A percentile compares a stretch with the other conserved stretches of the same genome.
These are phyloP conservation scores for Trichomycterus rosablanca DNA, from an alignment of 2,113 vertebrate species.

Conservation along the genomic window DNA sequence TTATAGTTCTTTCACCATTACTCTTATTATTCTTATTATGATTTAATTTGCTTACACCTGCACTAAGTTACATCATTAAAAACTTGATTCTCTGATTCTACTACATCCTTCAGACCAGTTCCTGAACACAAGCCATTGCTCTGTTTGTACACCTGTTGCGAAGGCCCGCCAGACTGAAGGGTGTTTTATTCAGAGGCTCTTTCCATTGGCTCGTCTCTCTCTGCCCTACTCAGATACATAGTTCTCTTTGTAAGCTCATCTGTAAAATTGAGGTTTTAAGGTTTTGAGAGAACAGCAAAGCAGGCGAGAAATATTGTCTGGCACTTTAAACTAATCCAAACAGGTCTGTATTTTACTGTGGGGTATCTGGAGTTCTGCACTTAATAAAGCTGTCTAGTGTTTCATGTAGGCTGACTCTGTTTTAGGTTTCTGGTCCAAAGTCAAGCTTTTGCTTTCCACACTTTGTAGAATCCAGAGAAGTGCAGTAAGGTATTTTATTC, in stretches of 20 bases:
- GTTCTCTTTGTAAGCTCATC: background rate
- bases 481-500: background rate
- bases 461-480: too few relatives aligned
- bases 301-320: conserved; percentile 1
- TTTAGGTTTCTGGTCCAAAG: background rate
- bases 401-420: background rate
- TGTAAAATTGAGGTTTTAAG: background rate
- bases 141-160: conserved; percentile 29
- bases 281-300: conserved; percentile 16
- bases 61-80: conserved; percentile 9
- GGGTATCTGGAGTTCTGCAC: background rate
- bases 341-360: background rate
- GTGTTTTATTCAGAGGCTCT: conserved; percentile 1
- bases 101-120: background rate
- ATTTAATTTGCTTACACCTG: conserved; percentile 13
- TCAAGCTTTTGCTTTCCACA: too few relatives aligned
- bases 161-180: conserved; percentile 14
- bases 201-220: conserved; percentile 30
- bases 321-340: too few relatives aligned
- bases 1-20: too few relatives aligned
- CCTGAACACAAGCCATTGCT: conserved; percentile 1
- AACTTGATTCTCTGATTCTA: background rate
- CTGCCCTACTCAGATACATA: conserved; percentile 11
- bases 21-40: too few relatives aligned
- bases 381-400: background rate